A percentile compares a stretch with the other conserved stretches of the same genome.
phyloP scores from a whole-genome alignment of 2,888 invertebrate species.

The Aromia moschata region DNA sequence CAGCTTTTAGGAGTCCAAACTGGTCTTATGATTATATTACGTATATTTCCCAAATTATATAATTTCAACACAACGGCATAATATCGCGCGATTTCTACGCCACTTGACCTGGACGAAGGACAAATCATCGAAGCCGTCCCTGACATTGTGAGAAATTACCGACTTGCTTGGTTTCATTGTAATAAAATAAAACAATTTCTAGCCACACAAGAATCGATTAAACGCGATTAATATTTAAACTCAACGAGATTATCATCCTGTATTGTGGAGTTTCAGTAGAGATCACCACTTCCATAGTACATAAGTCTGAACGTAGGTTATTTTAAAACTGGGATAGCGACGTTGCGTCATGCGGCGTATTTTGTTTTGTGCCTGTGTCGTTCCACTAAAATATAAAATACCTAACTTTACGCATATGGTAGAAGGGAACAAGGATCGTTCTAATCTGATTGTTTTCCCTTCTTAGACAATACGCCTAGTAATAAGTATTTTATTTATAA shows the following conservation, averaged over 20 bases:
- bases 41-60: neutral
- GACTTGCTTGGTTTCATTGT: too few relatives aligned
- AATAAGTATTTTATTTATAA: neutral
- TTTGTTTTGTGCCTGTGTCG: constrained; percentile 17
- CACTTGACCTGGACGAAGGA: too few relatives aligned
- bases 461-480: too few relatives aligned
- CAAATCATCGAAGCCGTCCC: too few relatives aligned
- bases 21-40: neutral
- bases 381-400: constrained; percentile 8
- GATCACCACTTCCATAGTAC: neutral
- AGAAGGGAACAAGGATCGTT: neutral
- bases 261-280: neutral
- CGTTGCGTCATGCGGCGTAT: constrained; percentile 15
- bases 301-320: constrained; percentile 13
- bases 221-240: too few relatives aligned
- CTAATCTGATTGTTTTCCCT: neutral
- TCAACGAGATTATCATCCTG: too few relatives aligned
- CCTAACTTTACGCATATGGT: constrained; percentile 5
- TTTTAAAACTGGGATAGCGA: constrained; percentile 23
- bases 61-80: neutral
- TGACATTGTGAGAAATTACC: too few relatives aligned
- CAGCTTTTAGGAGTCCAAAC: neutral
- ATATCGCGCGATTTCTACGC: too few relatives aligned
- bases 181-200: too few relatives aligned
- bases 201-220: too few relatives aligned